Evolutionary conservation across 2,113 vertebrate species (phyloP).

Genomic region (Dasypus novemcinctus): DNA sequence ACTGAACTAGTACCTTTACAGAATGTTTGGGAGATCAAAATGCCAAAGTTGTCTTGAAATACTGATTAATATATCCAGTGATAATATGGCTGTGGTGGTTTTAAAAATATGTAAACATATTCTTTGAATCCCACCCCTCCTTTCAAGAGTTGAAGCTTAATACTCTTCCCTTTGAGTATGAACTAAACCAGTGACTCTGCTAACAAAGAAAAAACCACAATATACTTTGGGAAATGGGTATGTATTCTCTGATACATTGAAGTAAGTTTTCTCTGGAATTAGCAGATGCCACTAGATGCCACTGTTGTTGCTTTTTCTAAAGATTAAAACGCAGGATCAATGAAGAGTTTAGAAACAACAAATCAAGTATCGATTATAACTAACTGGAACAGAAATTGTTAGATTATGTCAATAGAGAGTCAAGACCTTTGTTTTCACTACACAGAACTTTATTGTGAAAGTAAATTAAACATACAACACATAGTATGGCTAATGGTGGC

Average conservation of each 20-base stretch:
- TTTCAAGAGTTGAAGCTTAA: slow-evolving; percentile 19
- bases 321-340: neutral
- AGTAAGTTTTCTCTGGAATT: neutral
- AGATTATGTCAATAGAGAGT: slow-evolving; percentile 63
- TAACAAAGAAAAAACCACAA: neutral
- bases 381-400: slow-evolving; percentile 10
- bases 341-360: neutral
- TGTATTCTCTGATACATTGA: neutral
- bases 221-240: neutral
- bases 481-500: slow-evolving; percentile 84
- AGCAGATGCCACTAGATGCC: slow-evolving; percentile 78
- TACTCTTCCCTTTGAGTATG: neutral
- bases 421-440: slow-evolving; percentile 80
- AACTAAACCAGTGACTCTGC: neutral
- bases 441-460: slow-evolving; percentile 93
- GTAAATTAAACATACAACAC: slow-evolving; percentile 88
- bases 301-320: slow-evolving; percentile 60
- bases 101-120: neutral
- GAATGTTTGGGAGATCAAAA: slow-evolving; percentile 17
- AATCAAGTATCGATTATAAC: slow-evolving; percentile 1
- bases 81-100: neutral
- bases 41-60: neutral
- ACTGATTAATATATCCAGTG: neutral
- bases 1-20: neutral
- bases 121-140: neutral